Conservation (phyloP, 2,797 vertebrate genomes). For the Spinus pinus region DNA sequence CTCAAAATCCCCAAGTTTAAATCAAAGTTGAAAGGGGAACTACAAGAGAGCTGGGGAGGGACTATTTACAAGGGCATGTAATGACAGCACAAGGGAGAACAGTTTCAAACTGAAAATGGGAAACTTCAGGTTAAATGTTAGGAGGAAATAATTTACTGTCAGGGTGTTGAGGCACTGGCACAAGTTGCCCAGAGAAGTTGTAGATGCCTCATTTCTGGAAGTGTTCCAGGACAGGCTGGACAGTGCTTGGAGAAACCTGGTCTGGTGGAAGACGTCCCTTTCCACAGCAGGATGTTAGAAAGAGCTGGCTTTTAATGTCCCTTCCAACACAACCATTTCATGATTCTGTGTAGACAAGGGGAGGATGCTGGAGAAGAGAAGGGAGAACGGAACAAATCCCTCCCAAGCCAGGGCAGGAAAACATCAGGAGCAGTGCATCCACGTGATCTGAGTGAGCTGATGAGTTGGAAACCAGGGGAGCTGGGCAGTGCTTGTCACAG, state of each 20-base stretch:
- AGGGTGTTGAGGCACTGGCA: not conserved
- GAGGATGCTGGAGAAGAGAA: not conserved
- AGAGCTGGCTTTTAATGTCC: not conserved
- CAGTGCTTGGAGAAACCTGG: not conserved
- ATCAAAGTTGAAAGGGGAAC: not conserved
- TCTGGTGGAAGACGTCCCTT: not conserved
- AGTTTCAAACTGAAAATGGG: not conserved
- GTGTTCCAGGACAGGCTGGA: not conserved
- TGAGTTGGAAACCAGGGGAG: not conserved
- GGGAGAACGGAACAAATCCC: not conserved
- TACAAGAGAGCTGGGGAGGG: not conserved
- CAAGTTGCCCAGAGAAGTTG: not conserved
- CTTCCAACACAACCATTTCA: not conserved
- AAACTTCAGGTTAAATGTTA: not conserved
- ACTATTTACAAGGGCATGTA: not conserved
- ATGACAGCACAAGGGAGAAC: not conserved
- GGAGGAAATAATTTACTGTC: not conserved
- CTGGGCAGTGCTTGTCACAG: not conserved
- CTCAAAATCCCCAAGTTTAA: not conserved
- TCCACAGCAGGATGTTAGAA: not conserved
- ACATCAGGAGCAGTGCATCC: not conserved
- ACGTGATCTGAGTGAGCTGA: not conserved
- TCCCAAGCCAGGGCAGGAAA: not conserved
- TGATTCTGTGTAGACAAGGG: fast-evolving
- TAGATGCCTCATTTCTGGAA: not conserved